Percentiles rank a stretch among this genome's conserved stretches.
phyloP scores from a whole-genome alignment of 2,113 vertebrate genomes.

The Gopherus flavomarginatus region DNA sequence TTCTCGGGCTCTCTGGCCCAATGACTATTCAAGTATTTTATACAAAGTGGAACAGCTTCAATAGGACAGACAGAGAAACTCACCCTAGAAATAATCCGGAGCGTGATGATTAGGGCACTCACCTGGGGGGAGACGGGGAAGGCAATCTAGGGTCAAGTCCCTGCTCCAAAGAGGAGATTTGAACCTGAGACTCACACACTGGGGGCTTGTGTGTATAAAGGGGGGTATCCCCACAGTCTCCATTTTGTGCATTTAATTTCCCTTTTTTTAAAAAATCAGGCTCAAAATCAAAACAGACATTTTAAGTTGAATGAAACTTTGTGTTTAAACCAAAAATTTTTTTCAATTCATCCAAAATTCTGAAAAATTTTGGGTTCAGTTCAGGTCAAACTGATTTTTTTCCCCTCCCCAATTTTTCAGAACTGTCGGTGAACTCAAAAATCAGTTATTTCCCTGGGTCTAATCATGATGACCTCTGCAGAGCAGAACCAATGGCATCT shows the following conservation, averaged over 20 bases:
- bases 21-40: not conserved
- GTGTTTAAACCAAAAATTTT: not conserved
- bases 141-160: not conserved
- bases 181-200: too few species aligned
- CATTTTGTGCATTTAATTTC: not conserved
- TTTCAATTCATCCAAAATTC: too few species aligned
- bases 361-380: not conserved
- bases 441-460: not conserved
- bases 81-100: not conserved
- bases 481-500: not conserved
- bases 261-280: not conserved
- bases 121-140: not conserved
- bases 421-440: not conserved
- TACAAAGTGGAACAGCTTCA: not conserved
- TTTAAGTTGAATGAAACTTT: not conserved
- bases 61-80: not conserved
- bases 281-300: not conserved
- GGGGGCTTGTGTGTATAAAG: too few species aligned
- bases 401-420: not conserved
- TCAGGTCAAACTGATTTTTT: not conserved
- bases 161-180: too few species aligned
- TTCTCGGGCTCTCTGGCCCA: not conserved
- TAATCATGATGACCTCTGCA: not conserved
- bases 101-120: not conserved
- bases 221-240: not conserved